Percentiles rank a stretch among this genome's conserved stretches.
phyloP scores from a whole-genome alignment of 2,797 vertebrate species.

The Centropyge bicolor region DNA sequence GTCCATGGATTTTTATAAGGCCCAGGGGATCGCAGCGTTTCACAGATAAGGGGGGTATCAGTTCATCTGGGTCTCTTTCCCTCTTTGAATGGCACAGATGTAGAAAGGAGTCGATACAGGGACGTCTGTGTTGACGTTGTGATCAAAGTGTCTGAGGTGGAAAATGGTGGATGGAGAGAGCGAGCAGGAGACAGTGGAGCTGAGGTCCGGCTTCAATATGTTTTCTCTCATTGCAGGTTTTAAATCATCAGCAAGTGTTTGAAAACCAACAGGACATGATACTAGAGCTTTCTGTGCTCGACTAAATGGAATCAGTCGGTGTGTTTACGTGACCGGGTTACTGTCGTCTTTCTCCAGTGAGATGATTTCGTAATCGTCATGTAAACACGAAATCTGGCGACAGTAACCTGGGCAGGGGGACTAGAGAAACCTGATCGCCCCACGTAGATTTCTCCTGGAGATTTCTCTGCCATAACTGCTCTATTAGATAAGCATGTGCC shows the following conservation, averaged over 20 bases:
- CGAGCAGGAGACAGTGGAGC: constrained; percentile 2
- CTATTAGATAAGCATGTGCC: neutral
- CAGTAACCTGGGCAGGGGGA: neutral
- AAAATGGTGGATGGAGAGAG: constrained; percentile 2
- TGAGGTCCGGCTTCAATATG: neutral
- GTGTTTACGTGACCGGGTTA: neutral
- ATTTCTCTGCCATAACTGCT: neutral
- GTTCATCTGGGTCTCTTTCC: constrained; percentile 50
- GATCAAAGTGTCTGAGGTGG: constrained; percentile 31
- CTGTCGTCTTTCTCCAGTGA: neutral
- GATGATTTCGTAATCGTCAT: neutral
- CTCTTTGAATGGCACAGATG: constrained; percentile 56
- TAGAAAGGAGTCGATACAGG: constrained; percentile 23
- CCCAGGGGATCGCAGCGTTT: constrained; percentile 60
- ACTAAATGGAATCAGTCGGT: neutral
- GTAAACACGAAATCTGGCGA: neutral
- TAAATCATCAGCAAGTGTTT: neutral
- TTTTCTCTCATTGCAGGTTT: neutral
- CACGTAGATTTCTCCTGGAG: neutral
- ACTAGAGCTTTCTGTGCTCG: constrained; percentile 5
- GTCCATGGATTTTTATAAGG: constrained; percentile 62
- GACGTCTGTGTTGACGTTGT: constrained; percentile 42
- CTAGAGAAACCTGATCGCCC: neutral
- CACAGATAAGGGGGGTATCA: constrained; percentile 61
- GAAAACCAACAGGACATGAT: neutral